phyloP scores from a whole-genome alignment of 2,888 invertebrate species.

The Anaspis maculata region DNA sequence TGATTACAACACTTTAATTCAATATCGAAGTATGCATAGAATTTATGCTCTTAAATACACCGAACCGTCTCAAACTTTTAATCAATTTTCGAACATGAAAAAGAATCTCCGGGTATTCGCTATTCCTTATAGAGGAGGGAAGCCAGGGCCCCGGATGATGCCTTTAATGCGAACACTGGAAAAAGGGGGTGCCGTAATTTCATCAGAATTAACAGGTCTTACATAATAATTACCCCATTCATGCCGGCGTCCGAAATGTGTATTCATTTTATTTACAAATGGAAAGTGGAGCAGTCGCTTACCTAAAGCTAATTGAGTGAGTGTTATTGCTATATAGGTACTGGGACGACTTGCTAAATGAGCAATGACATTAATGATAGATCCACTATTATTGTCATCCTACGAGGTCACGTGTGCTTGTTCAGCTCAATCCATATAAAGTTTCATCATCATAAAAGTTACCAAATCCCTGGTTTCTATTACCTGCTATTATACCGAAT shows the following conservation, averaged over 20 bases:
- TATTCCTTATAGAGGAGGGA: conserved; percentile 13
- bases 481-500: too few species aligned
- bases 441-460: too few species aligned
- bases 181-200: conserved; percentile 24
- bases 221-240: conserved; percentile 10
- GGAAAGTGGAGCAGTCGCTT: too few species aligned
- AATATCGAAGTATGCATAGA: conserved; percentile 45
- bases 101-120: conserved; percentile 32
- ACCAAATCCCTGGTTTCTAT: too few species aligned
- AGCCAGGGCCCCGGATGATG: conserved; percentile 16
- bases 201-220: conserved; percentile 23
- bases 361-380: too few species aligned
- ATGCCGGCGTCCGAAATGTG: neutral
- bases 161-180: conserved; percentile 20
- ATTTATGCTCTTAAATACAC: conserved; percentile 43
- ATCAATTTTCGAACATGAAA: conserved; percentile 43
- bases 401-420: too few species aligned
- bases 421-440: too few species aligned
- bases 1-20: conserved; percentile 42
- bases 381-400: too few species aligned
- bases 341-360: too few species aligned
- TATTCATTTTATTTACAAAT: too few species aligned
- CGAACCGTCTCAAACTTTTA: conserved; percentile 42
- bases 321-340: too few species aligned
- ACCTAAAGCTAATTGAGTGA: too few species aligned